These are phyloP conservation scores for Aldrovandia affinis DNA, from an alignment of 2,797 vertebrate species.

Conservation along the genomic window DNA sequence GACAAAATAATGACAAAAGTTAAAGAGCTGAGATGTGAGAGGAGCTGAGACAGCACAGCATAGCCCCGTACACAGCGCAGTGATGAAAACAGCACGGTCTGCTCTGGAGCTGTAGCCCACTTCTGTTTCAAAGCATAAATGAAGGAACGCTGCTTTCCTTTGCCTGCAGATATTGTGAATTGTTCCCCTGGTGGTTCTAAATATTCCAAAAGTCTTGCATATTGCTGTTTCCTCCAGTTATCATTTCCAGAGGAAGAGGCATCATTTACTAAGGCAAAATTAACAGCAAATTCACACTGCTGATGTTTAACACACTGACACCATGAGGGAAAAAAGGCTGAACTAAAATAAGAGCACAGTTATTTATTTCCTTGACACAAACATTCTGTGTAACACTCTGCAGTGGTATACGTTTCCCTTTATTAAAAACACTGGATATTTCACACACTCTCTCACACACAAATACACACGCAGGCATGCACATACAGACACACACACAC, in stretches of 20 bases:
- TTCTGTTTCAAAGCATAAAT: conserved; percentile 39
- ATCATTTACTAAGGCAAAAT: conserved; percentile 49
- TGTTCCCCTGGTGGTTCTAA: conserved; percentile 61
- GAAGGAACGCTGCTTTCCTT: conserved; percentile 41
- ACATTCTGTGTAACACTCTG: conserved; percentile 58
- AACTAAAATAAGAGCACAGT: conserved; percentile 32
- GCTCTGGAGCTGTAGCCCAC: conserved; percentile 40
- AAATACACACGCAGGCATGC: neutral
- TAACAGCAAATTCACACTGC: conserved; percentile 29
- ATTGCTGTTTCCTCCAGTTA: conserved; percentile 64
- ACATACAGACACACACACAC: neutral
- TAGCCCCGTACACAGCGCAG: conserved; percentile 39
- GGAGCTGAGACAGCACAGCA: conserved; percentile 27
- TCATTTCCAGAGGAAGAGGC: conserved; percentile 54
- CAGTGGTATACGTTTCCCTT: conserved; percentile 32
- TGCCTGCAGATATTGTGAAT: conserved; percentile 57
- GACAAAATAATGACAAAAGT: conserved; percentile 24
- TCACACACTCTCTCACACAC: neutral
- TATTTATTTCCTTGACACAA: conserved; percentile 64
- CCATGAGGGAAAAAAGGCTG: neutral
- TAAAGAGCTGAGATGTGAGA: conserved; percentile 1
- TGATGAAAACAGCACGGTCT: conserved; percentile 50
- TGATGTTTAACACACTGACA: conserved; percentile 31
- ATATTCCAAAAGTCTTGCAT: conserved; percentile 63
- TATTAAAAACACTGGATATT: neutral